Percentiles rank a stretch among this genome's conserved stretches.
Conservation (phyloP, 2,113 vertebrate species). For the Crotalus tigris region DNA sequence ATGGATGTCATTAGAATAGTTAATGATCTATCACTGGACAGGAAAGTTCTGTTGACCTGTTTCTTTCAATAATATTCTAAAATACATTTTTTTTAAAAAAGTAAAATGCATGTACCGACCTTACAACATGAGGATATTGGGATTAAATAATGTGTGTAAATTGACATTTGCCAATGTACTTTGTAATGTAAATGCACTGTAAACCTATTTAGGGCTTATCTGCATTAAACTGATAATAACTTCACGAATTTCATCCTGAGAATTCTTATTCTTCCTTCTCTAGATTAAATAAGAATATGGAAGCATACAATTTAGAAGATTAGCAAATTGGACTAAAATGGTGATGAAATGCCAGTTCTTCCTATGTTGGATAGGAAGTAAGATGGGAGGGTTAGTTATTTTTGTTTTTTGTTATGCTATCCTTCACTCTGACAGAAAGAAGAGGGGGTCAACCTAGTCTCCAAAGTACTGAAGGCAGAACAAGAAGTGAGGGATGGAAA, state of each 20-base stretch:
- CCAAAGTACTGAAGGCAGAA: not conserved
- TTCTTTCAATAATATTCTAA: not conserved
- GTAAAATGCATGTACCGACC: not conserved
- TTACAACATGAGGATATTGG: not conserved
- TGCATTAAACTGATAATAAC: not conserved
- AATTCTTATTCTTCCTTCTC: not conserved
- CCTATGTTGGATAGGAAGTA: not conserved
- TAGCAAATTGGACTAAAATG: not conserved
- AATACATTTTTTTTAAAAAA: not conserved
- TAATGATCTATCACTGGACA: not conserved
- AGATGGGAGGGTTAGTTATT: not conserved
- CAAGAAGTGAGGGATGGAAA: not conserved
- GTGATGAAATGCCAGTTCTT: not conserved
- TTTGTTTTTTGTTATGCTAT: not conserved
- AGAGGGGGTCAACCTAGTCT: not conserved
- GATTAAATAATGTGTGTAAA: not conserved
- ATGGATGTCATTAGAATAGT: not conserved
- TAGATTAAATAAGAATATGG: not conserved
- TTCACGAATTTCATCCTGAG: not conserved
- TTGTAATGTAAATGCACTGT: not conserved
- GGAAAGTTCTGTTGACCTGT: not conserved
- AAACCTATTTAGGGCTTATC: not conserved
- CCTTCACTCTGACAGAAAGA: not conserved
- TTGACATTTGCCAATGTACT: not conserved
- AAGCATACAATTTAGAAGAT: not conserved